Conservation (phyloP, 53 echinoderm and acorn worm genomes). For the Temnopleurus reevesii region DNA sequence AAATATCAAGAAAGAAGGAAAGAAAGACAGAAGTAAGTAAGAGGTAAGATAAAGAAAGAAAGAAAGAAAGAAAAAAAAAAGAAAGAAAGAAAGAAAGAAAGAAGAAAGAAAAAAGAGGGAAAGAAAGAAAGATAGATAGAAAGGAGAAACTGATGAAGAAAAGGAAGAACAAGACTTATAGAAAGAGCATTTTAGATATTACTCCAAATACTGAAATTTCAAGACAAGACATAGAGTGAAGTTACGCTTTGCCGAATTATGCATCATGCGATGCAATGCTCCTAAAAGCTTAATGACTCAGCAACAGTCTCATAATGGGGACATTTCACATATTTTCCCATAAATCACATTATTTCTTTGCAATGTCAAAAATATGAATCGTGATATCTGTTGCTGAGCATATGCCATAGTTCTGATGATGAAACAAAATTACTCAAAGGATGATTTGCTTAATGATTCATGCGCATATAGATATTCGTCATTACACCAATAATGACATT, state of each 20-base stretch:
- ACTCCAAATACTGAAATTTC: not conserved
- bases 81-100: not conserved
- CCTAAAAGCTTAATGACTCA: not conserved
- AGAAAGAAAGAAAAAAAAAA: not conserved
- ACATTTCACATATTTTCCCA: not conserved
- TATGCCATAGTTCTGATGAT: not conserved
- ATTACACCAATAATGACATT: not conserved
- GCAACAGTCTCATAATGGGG: not conserved
- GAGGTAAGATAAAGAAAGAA: too few relatives aligned
- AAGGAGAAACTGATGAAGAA: not conserved
- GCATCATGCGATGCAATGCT: not conserved
- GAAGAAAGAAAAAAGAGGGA: too few relatives aligned
- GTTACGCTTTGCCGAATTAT: too few relatives aligned
- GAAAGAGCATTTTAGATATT: not conserved
- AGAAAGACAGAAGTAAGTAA: too few relatives aligned
- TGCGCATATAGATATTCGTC: not conserved
- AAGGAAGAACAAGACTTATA: too few relatives aligned
- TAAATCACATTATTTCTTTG: not conserved
- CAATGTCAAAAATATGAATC: not conserved
- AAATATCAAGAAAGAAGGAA: too few relatives aligned
- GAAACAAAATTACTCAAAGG: not conserved
- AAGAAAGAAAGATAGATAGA: not conserved
- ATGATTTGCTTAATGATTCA: constrained; percentile 14
- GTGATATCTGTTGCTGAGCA: not conserved
- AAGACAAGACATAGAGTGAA: too few relatives aligned